Conservation (phyloP, 1,140 invertebrate genomes). For the Eupeodes corollae region DNA sequence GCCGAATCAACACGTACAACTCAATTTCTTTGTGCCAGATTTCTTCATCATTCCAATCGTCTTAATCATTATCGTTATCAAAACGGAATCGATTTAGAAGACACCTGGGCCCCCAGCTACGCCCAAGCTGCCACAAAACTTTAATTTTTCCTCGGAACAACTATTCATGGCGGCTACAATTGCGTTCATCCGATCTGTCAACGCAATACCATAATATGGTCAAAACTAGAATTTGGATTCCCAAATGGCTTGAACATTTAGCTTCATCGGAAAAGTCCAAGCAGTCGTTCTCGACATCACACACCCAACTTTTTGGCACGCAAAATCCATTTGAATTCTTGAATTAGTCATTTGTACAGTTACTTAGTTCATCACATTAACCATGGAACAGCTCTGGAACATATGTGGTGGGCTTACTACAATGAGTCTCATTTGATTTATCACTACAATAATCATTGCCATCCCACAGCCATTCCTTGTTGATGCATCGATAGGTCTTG, state of each 20-base stretch:
- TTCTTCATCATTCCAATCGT: slow-evolving; percentile 72
- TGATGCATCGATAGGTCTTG: slow-evolving; percentile 59
- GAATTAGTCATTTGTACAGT: slow-evolving; percentile 60
- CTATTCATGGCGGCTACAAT: slow-evolving; percentile 50
- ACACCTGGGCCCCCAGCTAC: slow-evolving; percentile 41
- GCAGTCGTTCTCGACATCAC: slow-evolving; percentile 75
- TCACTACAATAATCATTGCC: slow-evolving; percentile 72
- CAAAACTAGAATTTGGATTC: slow-evolving; percentile 10
- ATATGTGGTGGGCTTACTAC: slow-evolving; percentile 40
- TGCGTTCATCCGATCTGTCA: slow-evolving; percentile 65
- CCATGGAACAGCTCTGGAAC: not conserved
- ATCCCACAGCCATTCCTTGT: slow-evolving; percentile 64
- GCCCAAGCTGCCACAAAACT: slow-evolving; percentile 48
- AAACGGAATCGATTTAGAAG: slow-evolving; percentile 64
- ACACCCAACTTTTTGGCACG: slow-evolving; percentile 60
- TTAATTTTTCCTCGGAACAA: slow-evolving; percentile 60
- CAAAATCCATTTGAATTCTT: slow-evolving; percentile 74
- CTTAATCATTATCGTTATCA: slow-evolving; percentile 80
- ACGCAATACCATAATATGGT: slow-evolving; percentile 49
- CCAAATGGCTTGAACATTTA: slow-evolving; percentile 63
- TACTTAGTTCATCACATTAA: slow-evolving; percentile 12
- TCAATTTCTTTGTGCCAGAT: slow-evolving; percentile 45
- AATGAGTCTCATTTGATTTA: slow-evolving; percentile 70
- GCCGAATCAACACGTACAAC: too few relatives aligned
- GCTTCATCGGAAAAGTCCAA: slow-evolving; percentile 67